These are phyloP conservation scores for Caenorhabditis drosophilae DNA, from an alignment of 2,888 invertebrate species.

Conservation along the genomic window DNA sequence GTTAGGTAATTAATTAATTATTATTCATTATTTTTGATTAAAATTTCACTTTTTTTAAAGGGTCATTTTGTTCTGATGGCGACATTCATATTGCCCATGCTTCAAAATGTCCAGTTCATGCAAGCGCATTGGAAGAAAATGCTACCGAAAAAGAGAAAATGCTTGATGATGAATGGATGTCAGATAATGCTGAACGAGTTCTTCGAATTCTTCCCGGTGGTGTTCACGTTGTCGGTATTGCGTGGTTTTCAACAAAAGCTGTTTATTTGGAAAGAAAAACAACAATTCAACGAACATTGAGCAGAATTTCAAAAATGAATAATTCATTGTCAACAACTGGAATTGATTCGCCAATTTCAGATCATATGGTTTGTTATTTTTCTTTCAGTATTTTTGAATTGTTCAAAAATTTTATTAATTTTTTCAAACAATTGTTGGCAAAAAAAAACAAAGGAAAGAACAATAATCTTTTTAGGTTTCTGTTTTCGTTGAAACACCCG, in stretches of 20 bases:
- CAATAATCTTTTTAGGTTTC: conserved; percentile 37
- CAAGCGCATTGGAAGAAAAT: conserved; percentile 43
- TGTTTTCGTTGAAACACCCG: conserved; percentile 46
- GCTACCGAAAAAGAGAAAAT: conserved; percentile 18
- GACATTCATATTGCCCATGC: conserved; percentile 53
- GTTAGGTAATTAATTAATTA: conserved; percentile 16
- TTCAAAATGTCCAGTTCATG: conserved; percentile 51
- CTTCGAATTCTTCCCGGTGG: conserved; percentile 54
- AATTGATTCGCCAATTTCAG: conserved; percentile 38
- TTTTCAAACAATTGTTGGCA: neutral
- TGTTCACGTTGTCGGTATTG: conserved; percentile 48
- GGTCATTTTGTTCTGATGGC: conserved; percentile 46
- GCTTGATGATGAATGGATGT: conserved; percentile 51
- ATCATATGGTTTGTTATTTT: conserved; percentile 35
- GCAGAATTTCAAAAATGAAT: conserved; percentile 42
- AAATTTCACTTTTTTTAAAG: too few relatives aligned
- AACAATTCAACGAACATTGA: conserved; percentile 35
- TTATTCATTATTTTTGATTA: neutral
- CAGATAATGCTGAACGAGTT: conserved; percentile 48
- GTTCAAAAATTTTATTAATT: neutral
- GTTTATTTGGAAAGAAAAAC: conserved; percentile 35
- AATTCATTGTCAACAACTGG: conserved; percentile 44
- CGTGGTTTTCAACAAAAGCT: conserved; percentile 46
- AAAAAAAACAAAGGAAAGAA: neutral
- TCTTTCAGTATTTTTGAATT: neutral